phyloP scores from a whole-genome alignment of 1,140 invertebrate genomes.

The Lordiphosa mommai region DNA sequence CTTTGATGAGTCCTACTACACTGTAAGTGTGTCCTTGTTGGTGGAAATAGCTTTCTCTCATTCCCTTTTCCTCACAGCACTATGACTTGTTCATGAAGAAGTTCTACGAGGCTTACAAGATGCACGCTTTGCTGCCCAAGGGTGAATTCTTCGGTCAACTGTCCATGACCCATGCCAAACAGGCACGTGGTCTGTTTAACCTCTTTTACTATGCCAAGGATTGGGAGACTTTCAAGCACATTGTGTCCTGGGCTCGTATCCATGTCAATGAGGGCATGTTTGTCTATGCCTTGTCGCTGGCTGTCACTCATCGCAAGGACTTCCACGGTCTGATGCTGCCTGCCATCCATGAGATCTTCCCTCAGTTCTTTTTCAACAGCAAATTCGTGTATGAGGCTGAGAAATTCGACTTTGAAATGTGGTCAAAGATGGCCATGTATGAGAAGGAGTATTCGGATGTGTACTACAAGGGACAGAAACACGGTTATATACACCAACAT shows the following conservation, averaged over 20 bases:
- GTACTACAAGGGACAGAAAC: conserved; percentile 83
- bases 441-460: conserved; percentile 82
- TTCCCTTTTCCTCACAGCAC: conserved; percentile 13
- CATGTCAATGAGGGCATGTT: conserved; percentile 84
- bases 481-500: conserved; percentile 61
- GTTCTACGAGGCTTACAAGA: conserved; percentile 63
- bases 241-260: conserved; percentile 82
- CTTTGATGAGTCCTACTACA: conserved; percentile 37
- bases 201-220: conserved; percentile 84
- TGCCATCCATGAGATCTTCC: conserved; percentile 84
- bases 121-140: conserved; percentile 54
- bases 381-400: conserved; percentile 82
- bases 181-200: conserved; percentile 81
- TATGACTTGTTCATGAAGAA: conserved; percentile 62
- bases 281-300: conserved; percentile 82
- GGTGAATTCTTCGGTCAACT: conserved; percentile 73
- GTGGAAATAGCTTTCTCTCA: not conserved
- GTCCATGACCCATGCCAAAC: conserved; percentile 78
- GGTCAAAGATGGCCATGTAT: conserved; percentile 69
- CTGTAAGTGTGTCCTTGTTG: conserved; percentile 30
- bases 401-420: conserved; percentile 73
- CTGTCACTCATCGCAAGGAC: conserved; percentile 82
- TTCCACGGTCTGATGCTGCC: conserved; percentile 83
- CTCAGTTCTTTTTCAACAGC: conserved; percentile 83
- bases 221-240: conserved; percentile 84